phyloP scores from a whole-genome alignment of 2,888 invertebrate species.

The Mesoligia furuncula region DNA sequence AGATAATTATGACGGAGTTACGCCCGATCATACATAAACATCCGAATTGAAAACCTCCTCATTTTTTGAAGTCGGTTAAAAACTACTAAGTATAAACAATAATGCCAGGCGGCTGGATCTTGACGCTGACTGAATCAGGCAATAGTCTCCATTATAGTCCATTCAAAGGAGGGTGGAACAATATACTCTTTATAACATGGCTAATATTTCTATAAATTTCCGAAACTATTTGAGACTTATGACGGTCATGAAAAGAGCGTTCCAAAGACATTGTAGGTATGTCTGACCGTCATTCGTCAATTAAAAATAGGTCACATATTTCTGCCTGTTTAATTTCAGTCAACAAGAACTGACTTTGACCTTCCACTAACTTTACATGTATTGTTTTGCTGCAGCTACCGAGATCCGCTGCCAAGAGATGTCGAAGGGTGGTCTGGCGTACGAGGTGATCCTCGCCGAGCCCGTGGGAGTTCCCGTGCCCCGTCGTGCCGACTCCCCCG shows the following conservation, averaged over 20 bases:
- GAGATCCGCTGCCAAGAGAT: constrained; percentile 98
- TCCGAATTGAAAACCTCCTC: too few relatives aligned
- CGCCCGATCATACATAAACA: too few relatives aligned
- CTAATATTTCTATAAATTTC: too few relatives aligned
- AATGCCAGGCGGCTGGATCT: background rate
- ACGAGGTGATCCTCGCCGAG: constrained; percentile 97
- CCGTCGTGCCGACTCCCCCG: constrained; percentile 92
- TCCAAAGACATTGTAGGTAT: background rate
- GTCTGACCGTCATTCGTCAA: background rate
- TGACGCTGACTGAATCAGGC: too few relatives aligned
- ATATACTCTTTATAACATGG: background rate
- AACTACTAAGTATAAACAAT: background rate
- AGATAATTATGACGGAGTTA: too few relatives aligned
- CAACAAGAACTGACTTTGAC: background rate
- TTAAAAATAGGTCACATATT: background rate
- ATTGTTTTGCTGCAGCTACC: constrained; percentile 91
- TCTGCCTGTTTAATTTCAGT: background rate
- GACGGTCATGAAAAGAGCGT: background rate
- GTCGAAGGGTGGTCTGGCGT: constrained; percentile 97
- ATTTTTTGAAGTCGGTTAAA: too few relatives aligned
- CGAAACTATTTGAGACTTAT: background rate
- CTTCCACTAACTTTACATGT: background rate
- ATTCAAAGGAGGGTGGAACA: background rate
- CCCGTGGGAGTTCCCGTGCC: constrained; percentile 93
- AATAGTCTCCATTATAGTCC: background rate